Percentiles rank a stretch among this genome's conserved stretches.
Evolutionary conservation across 2,888 invertebrate genomes (phyloP).

Genomic region (Synergus japonicus): DNA sequence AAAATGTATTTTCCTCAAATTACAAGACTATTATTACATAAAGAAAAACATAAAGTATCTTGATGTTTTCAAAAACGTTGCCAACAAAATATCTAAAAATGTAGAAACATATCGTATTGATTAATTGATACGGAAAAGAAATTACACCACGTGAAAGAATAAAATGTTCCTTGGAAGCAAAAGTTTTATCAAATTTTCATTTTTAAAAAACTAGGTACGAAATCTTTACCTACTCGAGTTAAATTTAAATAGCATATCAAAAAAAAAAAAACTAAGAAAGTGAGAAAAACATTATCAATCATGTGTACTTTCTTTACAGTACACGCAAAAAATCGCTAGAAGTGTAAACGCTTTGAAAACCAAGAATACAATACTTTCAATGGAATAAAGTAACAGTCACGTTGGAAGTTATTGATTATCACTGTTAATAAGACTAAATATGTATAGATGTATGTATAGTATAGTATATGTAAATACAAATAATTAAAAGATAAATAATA

Average conservation of each 20-base stretch:
- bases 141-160: not conserved
- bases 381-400: not conserved
- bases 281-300: not conserved
- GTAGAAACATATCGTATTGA: not conserved
- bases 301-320: not conserved
- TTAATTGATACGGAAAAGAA: not conserved
- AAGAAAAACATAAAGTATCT: not conserved
- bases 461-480: not conserved
- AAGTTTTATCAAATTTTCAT: not conserved
- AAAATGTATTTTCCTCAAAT: constrained; percentile 39
- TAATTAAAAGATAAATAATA: constrained; percentile 32
- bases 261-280: not conserved
- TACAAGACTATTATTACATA: constrained; percentile 9
- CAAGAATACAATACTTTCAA: constrained; percentile 1
- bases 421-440: not conserved
- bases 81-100: not conserved
- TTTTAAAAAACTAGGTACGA: constrained; percentile 12
- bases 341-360: not conserved
- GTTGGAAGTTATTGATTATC: not conserved
- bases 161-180: constrained; percentile 15
- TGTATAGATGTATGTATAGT: constrained; percentile 8
- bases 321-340: not conserved
- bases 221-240: constrained; percentile 5
- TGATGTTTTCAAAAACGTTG: not conserved
- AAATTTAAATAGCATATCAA: not conserved